Percentiles rank a stretch among this genome's conserved stretches.
Conservation (phyloP, 2,888 invertebrate species). For the Cerastis rubricosa region DNA sequence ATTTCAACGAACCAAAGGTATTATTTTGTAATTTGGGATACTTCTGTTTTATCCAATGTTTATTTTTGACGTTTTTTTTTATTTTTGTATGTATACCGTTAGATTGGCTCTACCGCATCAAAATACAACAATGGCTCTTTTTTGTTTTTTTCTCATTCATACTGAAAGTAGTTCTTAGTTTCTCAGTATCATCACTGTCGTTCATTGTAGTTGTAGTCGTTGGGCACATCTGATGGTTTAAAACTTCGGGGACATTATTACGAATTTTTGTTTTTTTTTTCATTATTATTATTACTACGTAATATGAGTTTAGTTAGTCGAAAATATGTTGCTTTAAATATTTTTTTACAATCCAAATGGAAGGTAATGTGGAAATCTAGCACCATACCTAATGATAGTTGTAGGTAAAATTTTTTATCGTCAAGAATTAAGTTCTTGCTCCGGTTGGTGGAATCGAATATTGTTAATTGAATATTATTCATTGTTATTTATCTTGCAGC, state of each 20-base stretch:
- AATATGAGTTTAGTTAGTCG: background rate
- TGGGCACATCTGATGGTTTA: background rate
- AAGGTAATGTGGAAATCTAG: background rate
- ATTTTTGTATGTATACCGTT: background rate
- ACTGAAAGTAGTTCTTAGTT: background rate
- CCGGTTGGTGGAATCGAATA: background rate
- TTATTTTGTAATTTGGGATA: background rate
- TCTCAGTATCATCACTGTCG: background rate
- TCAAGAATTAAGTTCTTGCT: no score
- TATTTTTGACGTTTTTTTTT: background rate
- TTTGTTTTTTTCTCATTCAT: background rate
- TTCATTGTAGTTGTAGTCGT: background rate
- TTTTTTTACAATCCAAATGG: background rate
- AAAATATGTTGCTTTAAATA: background rate
- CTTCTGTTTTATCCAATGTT: background rate
- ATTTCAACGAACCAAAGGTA: constrained; percentile 45
- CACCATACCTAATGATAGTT: background rate
- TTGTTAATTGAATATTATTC: background rate
- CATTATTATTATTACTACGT: background rate
- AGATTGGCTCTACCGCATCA: background rate
- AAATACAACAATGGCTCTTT: background rate
- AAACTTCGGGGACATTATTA: background rate
- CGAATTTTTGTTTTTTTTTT: background rate
- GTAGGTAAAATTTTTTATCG: no score
- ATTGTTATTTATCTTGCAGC: constrained; percentile 29